phyloP scores from a whole-genome alignment of 2,113 vertebrate genomes.

The Hippocampus guttulatus region DNA sequence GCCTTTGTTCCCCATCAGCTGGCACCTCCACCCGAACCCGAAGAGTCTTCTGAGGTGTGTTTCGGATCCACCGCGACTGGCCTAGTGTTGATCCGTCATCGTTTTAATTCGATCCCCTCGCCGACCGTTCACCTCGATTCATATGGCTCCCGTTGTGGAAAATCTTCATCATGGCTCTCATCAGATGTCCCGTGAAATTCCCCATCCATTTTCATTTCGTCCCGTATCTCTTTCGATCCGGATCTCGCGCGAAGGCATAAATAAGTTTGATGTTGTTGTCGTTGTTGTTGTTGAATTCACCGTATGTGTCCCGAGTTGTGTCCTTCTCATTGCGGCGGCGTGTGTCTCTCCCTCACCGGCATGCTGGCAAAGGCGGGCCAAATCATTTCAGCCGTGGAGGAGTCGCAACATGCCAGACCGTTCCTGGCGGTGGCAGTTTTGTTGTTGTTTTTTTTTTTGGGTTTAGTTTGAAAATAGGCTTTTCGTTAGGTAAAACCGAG shows the following conservation, averaged over 20 bases:
- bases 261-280: slow-evolving; percentile 50
- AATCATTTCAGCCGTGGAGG: slow-evolving; percentile 15
- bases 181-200: not conserved
- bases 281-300: slow-evolving; percentile 40
- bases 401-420: not conserved
- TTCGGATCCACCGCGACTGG: slow-evolving; percentile 66
- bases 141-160: not conserved
- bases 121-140: slow-evolving; percentile 9
- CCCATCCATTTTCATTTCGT: not conserved
- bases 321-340: slow-evolving; percentile 16
- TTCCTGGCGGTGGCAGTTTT: not conserved
- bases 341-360: slow-evolving; percentile 32
- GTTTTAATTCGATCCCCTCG: slow-evolving; percentile 18
- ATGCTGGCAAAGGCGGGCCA: slow-evolving; percentile 26
- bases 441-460: not conserved
- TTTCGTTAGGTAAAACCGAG: not conserved
- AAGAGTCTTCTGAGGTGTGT: slow-evolving; percentile 89
- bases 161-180: not conserved
- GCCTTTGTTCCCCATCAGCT: slow-evolving; percentile 86
- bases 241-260: slow-evolving; percentile 18
- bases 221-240: slow-evolving; percentile 7
- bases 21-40: slow-evolving; percentile 83
- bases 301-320: slow-evolving; percentile 44
- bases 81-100: slow-evolving; percentile 19
- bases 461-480: not conserved